Base-by-base conservation (phyloP, 2,888 invertebrate species). In the Formica aserva region DNA sequence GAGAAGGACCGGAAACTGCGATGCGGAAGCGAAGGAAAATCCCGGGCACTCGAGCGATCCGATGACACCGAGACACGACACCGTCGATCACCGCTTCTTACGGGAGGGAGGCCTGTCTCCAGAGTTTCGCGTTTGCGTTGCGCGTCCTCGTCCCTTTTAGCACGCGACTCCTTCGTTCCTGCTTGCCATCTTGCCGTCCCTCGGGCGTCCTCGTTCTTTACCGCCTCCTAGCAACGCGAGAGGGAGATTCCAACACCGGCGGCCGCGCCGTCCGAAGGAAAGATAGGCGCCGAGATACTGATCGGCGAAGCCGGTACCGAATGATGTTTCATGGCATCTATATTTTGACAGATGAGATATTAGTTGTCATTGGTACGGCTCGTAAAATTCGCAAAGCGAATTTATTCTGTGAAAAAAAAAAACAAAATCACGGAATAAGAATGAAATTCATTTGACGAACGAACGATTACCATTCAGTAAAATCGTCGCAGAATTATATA, bases 181-280 rank as follows among this genome's bases (percentile, higher is more conserved):
- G 18, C 84, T 85, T 26, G 87, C 85, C 69, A 85, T 88, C 48
- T 85, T 86, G 48, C 48, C 18, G 18, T 48, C 55, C 71, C 86
- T 45, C 82, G 29, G 65, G 52, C 77, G 77, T 67, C 69, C 52
- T 57, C 55, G 29, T 1, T 22, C 22, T 35, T 18, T 26, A 26
- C 3, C 66, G 66, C 66, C 75, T 1, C 48, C 75, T 65, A 13
- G 45, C 32, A 15, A 4, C 75, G 41, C 9, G 45, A 63, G 45
- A 15, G 32, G 41, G 15, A 65, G 45, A 6, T n/a, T 45, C 26
- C 29, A n/a, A 29, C 67, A 18, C 11, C 38, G 38, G 26, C 22
- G 18, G 4, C 1, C 29, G 13, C 8, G 15, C 3, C 13, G n/a
- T 15, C 2, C 45, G 22, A n/a, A 9, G 41, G 1, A 9, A 41